Evolutionary conservation across 2,113 vertebrate genomes (phyloP).

Genomic region (Scomber japonicus): DNA sequence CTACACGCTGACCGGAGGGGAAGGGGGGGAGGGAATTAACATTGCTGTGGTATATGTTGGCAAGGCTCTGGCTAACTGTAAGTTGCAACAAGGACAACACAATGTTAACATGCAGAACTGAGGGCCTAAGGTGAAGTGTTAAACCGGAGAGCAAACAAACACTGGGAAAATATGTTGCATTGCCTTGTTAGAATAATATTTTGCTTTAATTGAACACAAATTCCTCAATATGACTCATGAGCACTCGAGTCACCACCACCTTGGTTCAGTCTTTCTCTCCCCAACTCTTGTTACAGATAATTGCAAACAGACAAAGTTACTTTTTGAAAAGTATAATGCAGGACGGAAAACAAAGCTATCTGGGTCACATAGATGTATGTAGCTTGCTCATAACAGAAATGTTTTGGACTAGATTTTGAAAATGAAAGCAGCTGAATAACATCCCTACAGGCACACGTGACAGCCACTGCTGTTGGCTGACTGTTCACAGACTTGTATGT

Average conservation of each 20-base stretch:
- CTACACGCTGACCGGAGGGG: slow-evolving; percentile 13
- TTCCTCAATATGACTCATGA: slow-evolving; percentile 70
- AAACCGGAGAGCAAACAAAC: slow-evolving; percentile 43
- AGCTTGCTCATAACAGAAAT: slow-evolving; percentile 37
- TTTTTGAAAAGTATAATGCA: slow-evolving; percentile 58
- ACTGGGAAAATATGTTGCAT: slow-evolving; percentile 67
- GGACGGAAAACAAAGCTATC: slow-evolving; percentile 58
- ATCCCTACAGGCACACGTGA: slow-evolving; percentile 62
- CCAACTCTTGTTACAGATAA: slow-evolving; percentile 70
- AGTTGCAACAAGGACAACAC: slow-evolving; percentile 37
- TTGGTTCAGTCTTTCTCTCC: slow-evolving; percentile 49
- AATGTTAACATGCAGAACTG: slow-evolving; percentile 24
- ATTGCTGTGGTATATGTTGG: slow-evolving; percentile 18
- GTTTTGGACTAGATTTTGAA: slow-evolving; percentile 64
- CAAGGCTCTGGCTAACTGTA: slow-evolving; percentile 4
- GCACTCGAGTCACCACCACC: slow-evolving; percentile 55
- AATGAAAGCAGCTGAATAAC: slow-evolving; percentile 63
- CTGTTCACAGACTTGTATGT: slow-evolving; percentile 40
- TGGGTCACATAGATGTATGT: slow-evolving; percentile 61
- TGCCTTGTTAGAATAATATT: slow-evolving; percentile 67
- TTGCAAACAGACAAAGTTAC: slow-evolving; percentile 75
- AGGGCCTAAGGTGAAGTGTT: slow-evolving; percentile 27
- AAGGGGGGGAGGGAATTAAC: neutral
- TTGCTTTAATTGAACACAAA: slow-evolving; percentile 69
- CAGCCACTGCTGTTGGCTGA: slow-evolving; percentile 51